Base-by-base conservation (phyloP, 2,888 invertebrate genomes). In the Oscheius sp. region DNA sequence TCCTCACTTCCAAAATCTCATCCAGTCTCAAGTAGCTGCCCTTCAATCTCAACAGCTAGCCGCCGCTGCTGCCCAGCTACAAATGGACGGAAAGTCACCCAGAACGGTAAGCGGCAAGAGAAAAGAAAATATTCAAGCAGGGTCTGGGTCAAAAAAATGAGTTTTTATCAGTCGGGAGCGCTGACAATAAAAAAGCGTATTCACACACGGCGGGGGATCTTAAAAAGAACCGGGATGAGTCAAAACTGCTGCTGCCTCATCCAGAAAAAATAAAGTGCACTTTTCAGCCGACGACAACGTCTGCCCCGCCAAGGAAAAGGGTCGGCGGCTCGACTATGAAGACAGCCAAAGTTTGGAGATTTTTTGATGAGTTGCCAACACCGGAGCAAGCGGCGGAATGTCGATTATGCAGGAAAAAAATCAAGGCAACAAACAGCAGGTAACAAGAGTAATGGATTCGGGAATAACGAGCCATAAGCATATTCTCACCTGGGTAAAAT, bases 361-460 rank as follows among this genome's bases (percentile, higher is more conserved):
- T 82, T 69, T 87, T 87, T 76, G 83, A 82, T 53, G 85, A 87
- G 73, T 75, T 81, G 45, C 86, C 86, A 2, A 79, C 78, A 5
- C 76, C 78, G 35, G 87, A 87, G 70, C 86, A 87, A 70, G 87
- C 87, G 1, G 87, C 87, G 52, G 85, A 84, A 25, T 87, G 87
- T 46, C 75, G 81, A 16, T 72, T 79, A n/a, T 87, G 87, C 69
- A 69, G 81, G 41, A 87, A 87, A 71, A 86, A 82, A 64, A 87
- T 87, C 70, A 87, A 87, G 69, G 87, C 87, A 7, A 87, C 87
- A 1, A 87, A 87, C 69, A 86, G 86, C 78, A 87, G 86, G 86
- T 85, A 55, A 25, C 13, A 6, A 55, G 3, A 21, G 56, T 5
- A 25, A 55, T 23, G 5, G 27, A 18, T 5, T 18, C n/a, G 49